Base-by-base conservation (phyloP, 2,888 invertebrate species). In the Mythimna pallens region DNA sequence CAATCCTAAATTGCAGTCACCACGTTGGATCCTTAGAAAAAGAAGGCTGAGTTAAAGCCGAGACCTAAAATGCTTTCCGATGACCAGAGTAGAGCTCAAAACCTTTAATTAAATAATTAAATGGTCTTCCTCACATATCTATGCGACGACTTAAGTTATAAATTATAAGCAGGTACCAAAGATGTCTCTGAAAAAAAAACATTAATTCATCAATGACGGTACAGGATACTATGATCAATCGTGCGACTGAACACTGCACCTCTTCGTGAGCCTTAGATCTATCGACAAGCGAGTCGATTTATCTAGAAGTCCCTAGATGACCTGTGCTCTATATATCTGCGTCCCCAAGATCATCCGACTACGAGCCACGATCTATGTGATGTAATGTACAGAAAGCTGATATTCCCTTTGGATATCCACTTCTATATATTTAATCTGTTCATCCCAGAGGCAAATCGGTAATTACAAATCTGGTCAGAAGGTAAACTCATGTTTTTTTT, bases 201-300 rank as follows among this genome's bases (percentile, higher is more conserved):
- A 30, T 30, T 30, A 30, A 30, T 30, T 0, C 3, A 30, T 30
- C 30, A 30, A 30, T 30, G 30, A 3, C 34, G 70, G 57, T 57
- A 71, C 36, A 58, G 34, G 65, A 66, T 55, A 63, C 54, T 57
- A 34, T 40, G 70, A 81, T 70, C n/a, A 66, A 67, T 79, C 66
- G 17, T 66, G 59, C 12, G 36, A 76, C 30, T 20, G 55, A 64
- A 76, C 65, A 66, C 54, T 65, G 8, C 55, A 50, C 47, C 47
- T 55, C n/a, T n/a, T n/a, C 54, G 62, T 43, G 50, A 62, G 50
- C 20, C 22, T 52, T 52, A 12, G 20, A 36, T 62, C 17, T 47
- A 65, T 62, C 57, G 76, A 76, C 43, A 55, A 34, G 54, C 62
- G 10, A 64, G 36, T 34, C 77, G 57, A 67, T 79, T 57, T 59